A percentile compares a stretch with the other conserved stretches of the same genome.
These are phyloP conservation scores for Drosophila robusta DNA, from an alignment of 2,888 invertebrate species.

Conservation along the genomic window DNA sequence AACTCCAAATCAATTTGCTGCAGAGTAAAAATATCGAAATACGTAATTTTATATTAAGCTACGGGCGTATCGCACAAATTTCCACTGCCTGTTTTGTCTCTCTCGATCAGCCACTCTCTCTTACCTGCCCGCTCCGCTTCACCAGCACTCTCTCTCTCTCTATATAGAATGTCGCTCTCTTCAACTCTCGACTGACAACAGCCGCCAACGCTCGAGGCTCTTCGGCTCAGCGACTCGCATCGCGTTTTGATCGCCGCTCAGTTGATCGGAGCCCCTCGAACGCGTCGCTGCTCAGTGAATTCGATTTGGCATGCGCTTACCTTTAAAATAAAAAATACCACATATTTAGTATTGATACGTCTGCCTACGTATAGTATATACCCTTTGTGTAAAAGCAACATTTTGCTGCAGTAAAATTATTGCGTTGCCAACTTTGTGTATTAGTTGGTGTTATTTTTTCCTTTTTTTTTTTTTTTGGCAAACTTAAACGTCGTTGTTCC, in stretches of 20 bases:
- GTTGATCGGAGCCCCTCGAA: slow-evolving; percentile 79
- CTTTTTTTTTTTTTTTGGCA: slow-evolving; percentile 1
- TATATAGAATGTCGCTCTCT: neutral
- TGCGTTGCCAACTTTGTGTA: slow-evolving; percentile 23
- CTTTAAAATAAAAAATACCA: slow-evolving; percentile 4
- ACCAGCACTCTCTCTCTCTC: neutral
- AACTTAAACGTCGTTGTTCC: slow-evolving; percentile 12
- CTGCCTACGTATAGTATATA: slow-evolving; percentile 10
- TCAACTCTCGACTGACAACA: slow-evolving; percentile 7
- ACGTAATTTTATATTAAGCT: slow-evolving; percentile 2
- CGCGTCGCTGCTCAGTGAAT: slow-evolving; percentile 62
- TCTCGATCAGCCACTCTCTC: neutral
- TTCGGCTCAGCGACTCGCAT: slow-evolving; percentile 49
- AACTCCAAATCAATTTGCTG: slow-evolving; percentile 1
- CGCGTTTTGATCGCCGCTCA: slow-evolving; percentile 68
- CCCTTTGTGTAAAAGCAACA: slow-evolving; percentile 23
- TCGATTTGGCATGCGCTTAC: slow-evolving; percentile 42
- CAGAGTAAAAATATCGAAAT: slow-evolving; percentile 6
- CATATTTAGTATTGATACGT: slow-evolving; percentile 4
- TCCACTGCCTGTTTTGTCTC: slow-evolving; percentile 1
- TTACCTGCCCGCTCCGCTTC: neutral
- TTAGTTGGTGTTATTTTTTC: slow-evolving; percentile 8
- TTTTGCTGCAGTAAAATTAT: neutral
- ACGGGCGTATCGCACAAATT: slow-evolving; percentile 13
- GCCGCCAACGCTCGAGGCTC: slow-evolving; percentile 22